Evolutionary conservation across 2,113 vertebrate genomes (phyloP), one percentile per base, ranked within the genome.

Genomic region (Pachypanchax playfairii): DNA sequence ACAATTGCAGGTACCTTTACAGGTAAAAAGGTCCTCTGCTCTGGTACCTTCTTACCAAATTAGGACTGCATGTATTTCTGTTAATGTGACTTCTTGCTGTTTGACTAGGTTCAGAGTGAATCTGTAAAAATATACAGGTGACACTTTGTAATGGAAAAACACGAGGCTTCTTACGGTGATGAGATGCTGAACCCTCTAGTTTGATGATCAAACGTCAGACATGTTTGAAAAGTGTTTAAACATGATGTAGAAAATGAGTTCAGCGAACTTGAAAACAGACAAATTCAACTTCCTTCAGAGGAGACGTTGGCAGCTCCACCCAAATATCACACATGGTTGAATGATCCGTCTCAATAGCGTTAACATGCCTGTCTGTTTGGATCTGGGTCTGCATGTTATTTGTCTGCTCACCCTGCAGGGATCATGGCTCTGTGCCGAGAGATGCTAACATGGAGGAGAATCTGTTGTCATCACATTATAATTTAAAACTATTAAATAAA

Each of bases 291-390:
- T 7, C 0, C 22, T 55, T 65, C 44, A 25, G 41, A 50, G 22
- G 22, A 31, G n/a, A 68, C 39, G 75, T 18, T 67, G 64, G 66
- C 62, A 41, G 11, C 63, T 50, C 50, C 53, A 25, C 51, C 33
- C 64, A 80, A 25, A 82, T 55, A 28, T 70, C 61, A 26, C 57
- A 20, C 74, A 79, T 41, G 86, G 77, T 84, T 31, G 70, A 87
- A 26, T 72, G 80, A 72, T 55, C 75, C 51, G 24, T 31, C 70
- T 84, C 73, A 90, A 90, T 83, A 43, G 79, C 47, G 68, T 83
- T 54, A 56, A 74, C 77, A 39, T 36, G 76, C 63, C 68, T 80
- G 89, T 88, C 89, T 49, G 69, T 29, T 75, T 68, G 38, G 56
- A 79, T 91, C 78, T 73, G 60, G 61, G 74, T 90, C 75, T 61